Percentiles rank a stretch among this genome's conserved stretches.
Evolutionary conservation across 2,113 vertebrate species (phyloP).

Genomic region (Aix galericulata): DNA sequence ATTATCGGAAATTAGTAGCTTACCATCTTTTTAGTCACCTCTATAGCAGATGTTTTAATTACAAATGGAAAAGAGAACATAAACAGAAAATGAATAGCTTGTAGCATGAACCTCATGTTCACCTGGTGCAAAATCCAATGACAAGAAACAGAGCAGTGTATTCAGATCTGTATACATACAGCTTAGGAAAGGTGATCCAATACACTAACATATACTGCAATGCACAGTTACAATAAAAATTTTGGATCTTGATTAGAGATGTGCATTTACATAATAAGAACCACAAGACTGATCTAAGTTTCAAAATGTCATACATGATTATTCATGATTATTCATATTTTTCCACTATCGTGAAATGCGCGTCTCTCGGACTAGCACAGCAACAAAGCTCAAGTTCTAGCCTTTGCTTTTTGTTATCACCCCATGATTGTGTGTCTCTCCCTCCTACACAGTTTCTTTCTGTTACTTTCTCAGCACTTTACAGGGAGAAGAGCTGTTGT

Average conservation of each 20-base stretch:
- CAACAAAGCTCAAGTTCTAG: background rate
- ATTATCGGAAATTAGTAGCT: background rate
- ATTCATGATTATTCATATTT: background rate
- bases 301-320: background rate
- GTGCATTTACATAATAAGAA: background rate
- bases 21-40: background rate
- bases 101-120: background rate
- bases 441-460: background rate
- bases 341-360: background rate
- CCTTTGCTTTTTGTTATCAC: background rate
- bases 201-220: background rate
- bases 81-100: background rate
- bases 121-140: background rate
- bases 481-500: accelerated
- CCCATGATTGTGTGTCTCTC: background rate
- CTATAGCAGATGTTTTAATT: background rate
- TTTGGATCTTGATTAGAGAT: background rate
- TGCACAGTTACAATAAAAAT: background rate
- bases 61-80: background rate
- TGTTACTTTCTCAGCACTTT: background rate
- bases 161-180: background rate
- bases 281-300: background rate
- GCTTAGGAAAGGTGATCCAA: background rate
- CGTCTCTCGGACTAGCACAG: background rate
- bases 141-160: background rate